Conservation (phyloP, 2,113 vertebrate species). For the Lophius piscatorius region DNA sequence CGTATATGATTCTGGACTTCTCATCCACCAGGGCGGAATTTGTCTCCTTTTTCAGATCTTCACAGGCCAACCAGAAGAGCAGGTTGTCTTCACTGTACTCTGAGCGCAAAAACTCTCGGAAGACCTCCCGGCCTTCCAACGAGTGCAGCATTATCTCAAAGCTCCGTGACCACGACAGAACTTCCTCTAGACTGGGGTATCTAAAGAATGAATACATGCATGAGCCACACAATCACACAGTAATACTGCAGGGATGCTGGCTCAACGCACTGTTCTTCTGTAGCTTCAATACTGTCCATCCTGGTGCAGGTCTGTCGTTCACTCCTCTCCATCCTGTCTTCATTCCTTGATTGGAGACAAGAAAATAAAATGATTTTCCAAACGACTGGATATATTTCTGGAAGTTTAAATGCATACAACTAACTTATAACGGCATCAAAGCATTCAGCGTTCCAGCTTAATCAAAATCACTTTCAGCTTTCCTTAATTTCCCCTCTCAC, state of each 20-base stretch:
- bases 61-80: constrained; percentile 97
- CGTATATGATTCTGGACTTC: constrained; percentile 95
- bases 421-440: not conserved
- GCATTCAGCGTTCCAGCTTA: not conserved
- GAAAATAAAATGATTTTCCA: not conserved
- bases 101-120: constrained; percentile 94
- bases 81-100: constrained; percentile 99
- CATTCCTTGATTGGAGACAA: constrained; percentile 70
- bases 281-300: constrained; percentile 83
- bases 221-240: not conserved
- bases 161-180: constrained; percentile 95
- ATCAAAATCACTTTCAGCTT: too few relatives aligned
- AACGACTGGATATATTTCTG: not conserved
- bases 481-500: too few relatives aligned
- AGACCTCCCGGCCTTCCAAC: constrained; percentile 90
- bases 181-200: constrained; percentile 89
- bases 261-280: constrained; percentile 78
- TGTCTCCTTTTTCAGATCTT: constrained; percentile 94
- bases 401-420: not conserved
- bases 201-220: constrained; percentile 38
- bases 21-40: constrained; percentile 88
- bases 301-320: constrained; percentile 80
- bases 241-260: not conserved
- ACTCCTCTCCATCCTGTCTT: constrained; percentile 76
- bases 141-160: constrained; percentile 98